Conservation (phyloP, 2,113 vertebrate genomes). For the Ardeotis arabs region DNA sequence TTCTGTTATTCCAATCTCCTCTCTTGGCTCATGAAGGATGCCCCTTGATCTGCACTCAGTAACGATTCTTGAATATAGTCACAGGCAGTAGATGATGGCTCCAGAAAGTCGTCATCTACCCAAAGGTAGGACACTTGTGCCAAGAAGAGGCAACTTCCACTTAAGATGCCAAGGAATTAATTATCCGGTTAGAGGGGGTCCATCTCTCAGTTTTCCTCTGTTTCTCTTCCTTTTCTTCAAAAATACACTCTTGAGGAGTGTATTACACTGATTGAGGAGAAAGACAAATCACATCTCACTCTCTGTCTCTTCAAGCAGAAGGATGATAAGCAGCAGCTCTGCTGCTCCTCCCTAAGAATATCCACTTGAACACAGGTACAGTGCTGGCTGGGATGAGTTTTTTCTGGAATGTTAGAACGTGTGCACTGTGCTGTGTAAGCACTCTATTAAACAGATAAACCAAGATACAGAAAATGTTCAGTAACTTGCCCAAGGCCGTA, state of each 20-base stretch:
- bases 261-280: neutral
- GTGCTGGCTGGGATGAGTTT: neutral
- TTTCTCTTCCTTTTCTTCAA: neutral
- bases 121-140: neutral
- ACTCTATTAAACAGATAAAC: conserved; percentile 5
- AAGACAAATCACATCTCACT: neutral
- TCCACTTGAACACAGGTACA: neutral
- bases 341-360: neutral
- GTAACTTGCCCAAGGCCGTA: conserved; percentile 8
- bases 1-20: neutral
- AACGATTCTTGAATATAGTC: neutral
- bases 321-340: neutral
- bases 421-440: conserved; percentile 22
- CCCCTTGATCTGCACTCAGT: neutral
- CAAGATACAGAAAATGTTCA: neutral
- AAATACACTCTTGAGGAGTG: neutral
- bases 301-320: neutral
- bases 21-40: neutral
- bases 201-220: neutral
- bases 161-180: neutral
- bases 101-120: neutral
- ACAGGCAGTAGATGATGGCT: neutral
- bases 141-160: neutral
- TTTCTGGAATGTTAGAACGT: neutral
- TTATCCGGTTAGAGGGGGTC: neutral